Base-by-base conservation (phyloP, 2,888 invertebrate genomes). In the Clunio marinus region DNA sequence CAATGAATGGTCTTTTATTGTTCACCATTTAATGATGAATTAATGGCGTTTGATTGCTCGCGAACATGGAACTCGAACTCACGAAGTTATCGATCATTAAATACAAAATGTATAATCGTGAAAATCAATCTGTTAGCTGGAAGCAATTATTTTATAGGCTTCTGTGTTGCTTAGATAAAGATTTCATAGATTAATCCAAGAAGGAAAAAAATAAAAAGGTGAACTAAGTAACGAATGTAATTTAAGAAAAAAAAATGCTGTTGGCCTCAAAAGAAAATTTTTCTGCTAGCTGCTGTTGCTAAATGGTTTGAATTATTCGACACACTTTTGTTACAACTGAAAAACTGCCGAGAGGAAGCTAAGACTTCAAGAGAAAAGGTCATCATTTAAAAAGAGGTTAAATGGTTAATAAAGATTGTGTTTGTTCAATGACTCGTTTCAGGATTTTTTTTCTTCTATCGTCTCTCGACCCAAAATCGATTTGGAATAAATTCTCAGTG, bases 381-480 rank as follows among this genome's bases (percentile, higher is more conserved):
- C 66, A 66, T 27, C 66, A 35, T 28, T 55, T 59, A 27, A 66
- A 65, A 66, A 66, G 66, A 66, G 66, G 66, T 55, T 66, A 66
- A 66, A 55, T 32, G 51, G 35, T 66, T 65, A 66, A 66, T 55
- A 45, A 63, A 63, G 51, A 63, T 63, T 66, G 51, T 35, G 13
- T 32, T 55, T 51, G 51, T 22, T 22, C 20, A 51, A 2, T 22
- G 51, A 22, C 20, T 2, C 51, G 51, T n/a, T 15, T 45, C 4
- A 51, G 51, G 22, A 51, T 51, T 51, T 22, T 7, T 2, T 51
- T 22, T n/a, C n/a, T 51, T 7, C 51, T 51, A 51, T 22, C 51
- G 7, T 51, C 51, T 13, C 2, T 51, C 41, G 41, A n/a, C 41
- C 51, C 51, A 22, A 17, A 4, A 51, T 22, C 27, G 22, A 27